Base-by-base conservation (phyloP, 1,140 invertebrate species). In the Meloidogyne floridensis region DNA sequence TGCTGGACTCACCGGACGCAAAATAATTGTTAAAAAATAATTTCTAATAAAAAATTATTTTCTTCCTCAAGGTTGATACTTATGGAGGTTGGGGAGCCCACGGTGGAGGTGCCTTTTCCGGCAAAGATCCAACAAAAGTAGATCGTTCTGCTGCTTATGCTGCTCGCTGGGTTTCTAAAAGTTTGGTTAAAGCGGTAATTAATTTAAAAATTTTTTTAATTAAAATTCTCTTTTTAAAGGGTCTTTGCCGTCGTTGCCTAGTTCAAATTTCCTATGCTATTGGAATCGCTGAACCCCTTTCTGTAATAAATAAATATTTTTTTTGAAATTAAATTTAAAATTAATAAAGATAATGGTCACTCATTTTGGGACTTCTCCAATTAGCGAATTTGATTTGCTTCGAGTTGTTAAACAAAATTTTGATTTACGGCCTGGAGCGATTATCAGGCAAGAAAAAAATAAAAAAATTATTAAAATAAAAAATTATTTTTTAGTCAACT, bases 1-100 rank as follows among this genome's bases (percentile, higher is more conserved):
- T 92, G 95, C 96, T 80, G 96, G 96, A 85, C 92, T 98, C 76
- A 98, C 96, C 65, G 96, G 96, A 9, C 93, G 96, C 70, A 98
- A 98, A 92, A 98, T 98, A 84, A 98, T 98, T 87, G 96, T 98
- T 65, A 65, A 15, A 32, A 32, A 32, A 32, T 32, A 32, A 3
- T 59, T 32, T 32, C 2, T 32, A 65, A 15, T 15, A 15, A 6
- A n/a, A n/a, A n/a, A 65, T n/a, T n/a, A 65, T 7, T n/a, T n/a
- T 4, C 43, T 65, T 5, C n/a, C 32, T 32, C 32, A 4, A 65
- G 59, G 59, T 65, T 42, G 96, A 98, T 90, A 98, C 96, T n/a
- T 98, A 98, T 89, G 96, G 96, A 76, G 96, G 96, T 2, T 98
- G 96, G 96, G 96, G 96, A 75, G 96, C 96, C 72, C 96, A 98